These are phyloP conservation scores for Gopherus flavomarginatus DNA, from an alignment of 2,113 vertebrate species.

Conservation along the genomic window DNA sequence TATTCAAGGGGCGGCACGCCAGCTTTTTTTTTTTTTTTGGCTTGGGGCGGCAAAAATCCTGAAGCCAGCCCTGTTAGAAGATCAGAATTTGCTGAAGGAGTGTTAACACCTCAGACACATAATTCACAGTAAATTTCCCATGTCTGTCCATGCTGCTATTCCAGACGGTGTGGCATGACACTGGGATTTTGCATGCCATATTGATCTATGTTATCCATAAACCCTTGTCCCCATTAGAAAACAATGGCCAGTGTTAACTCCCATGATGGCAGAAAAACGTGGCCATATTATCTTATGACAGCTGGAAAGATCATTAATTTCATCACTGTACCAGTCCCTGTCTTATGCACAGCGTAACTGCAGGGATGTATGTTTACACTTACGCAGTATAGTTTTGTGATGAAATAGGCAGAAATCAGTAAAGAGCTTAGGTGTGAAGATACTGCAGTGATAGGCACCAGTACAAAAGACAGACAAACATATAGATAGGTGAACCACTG, in stretches of 20 bases:
- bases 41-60: no score
- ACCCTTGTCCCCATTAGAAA: not conserved
- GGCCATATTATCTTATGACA: not conserved
- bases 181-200: not conserved
- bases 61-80: not conserved
- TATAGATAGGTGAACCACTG: not conserved
- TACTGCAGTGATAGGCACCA: not conserved
- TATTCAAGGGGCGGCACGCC: no score
- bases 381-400: not conserved
- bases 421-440: not conserved
- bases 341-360: not conserved
- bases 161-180: conserved; percentile 10
- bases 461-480: not conserved
- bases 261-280: not conserved
- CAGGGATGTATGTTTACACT: not conserved
- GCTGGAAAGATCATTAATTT: not conserved
- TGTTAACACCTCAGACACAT: conserved; percentile 35
- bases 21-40: no score
- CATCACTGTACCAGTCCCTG: not conserved
- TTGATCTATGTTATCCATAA: not conserved
- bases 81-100: conserved; percentile 28
- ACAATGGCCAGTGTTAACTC: not conserved
- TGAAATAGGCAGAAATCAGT: not conserved
- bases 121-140: conserved; percentile 40
- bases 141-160: conserved; percentile 51